A percentile compares a stretch with the other conserved stretches of the same genome.
These are phyloP conservation scores for Melanotaenia duboulayi DNA, from an alignment of 2,113 vertebrate species.

Conservation along the genomic window DNA sequence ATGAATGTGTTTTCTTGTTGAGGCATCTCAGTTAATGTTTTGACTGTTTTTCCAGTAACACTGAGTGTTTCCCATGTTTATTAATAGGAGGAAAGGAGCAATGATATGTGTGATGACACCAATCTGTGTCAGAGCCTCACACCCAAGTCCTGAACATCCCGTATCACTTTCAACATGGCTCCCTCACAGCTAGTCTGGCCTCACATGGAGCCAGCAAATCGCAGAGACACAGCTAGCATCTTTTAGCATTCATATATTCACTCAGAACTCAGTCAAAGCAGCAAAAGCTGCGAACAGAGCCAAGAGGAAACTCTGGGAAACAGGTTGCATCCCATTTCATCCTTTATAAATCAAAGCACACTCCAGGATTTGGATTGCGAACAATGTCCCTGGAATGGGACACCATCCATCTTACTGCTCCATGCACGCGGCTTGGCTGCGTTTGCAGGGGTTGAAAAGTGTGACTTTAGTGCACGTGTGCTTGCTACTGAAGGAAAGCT, in stretches of 20 bases:
- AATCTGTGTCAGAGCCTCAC: constrained; percentile 22
- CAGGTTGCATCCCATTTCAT: constrained; percentile 71
- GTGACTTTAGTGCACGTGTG: rapidly evolving
- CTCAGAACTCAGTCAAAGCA: constrained; percentile 70
- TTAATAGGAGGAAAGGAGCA: not conserved
- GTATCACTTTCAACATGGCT: constrained; percentile 33
- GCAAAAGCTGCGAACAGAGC: constrained; percentile 56
- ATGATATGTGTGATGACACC: constrained; percentile 25
- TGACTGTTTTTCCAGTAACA: constrained; percentile 8
- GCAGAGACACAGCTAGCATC: constrained; percentile 18
- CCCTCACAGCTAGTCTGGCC: constrained; percentile 28
- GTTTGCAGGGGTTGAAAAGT: not conserved
- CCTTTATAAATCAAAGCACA: constrained; percentile 75
- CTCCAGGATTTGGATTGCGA: constrained; percentile 66
- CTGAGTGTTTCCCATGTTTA: constrained; percentile 4
- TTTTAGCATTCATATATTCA: constrained; percentile 78
- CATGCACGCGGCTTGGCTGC: constrained; percentile 24
- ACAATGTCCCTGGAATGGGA: constrained; percentile 63
- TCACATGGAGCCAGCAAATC: constrained; percentile 37
- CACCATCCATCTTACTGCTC: constrained; percentile 43
- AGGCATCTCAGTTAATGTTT: constrained; percentile 7
- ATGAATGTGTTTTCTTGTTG: constrained; percentile 27
- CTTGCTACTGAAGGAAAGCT: not conserved
- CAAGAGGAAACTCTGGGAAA: constrained; percentile 66
- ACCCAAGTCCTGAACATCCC: constrained; percentile 3